Evolutionary conservation across 2,113 vertebrate genomes (phyloP).

Genomic region (Bungarus multicinctus): DNA sequence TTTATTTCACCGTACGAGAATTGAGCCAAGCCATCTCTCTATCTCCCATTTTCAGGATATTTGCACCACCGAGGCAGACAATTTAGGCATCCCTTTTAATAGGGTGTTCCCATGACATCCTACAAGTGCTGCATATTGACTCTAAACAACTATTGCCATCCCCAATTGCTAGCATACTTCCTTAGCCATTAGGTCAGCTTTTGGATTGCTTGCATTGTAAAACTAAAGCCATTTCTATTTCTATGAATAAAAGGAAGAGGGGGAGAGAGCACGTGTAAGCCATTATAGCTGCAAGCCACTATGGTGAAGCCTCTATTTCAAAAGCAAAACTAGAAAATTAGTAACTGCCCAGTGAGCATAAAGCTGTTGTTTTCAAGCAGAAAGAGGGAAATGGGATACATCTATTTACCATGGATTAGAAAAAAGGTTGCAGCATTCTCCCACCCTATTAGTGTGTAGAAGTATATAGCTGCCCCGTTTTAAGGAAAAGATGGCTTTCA

Average conservation of each 20-base stretch:
- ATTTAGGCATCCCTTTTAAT: background rate
- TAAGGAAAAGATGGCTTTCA: background rate
- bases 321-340: conserved; percentile 34
- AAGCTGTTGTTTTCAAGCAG: conserved; percentile 7
- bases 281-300: background rate
- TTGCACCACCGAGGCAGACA: background rate
- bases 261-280: background rate
- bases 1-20: background rate
- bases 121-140: background rate
- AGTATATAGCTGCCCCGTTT: background rate
- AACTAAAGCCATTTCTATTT: background rate
- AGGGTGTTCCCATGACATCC: background rate
- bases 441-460: background rate
- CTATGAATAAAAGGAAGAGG: background rate
- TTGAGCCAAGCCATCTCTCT: background rate
- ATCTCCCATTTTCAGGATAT: background rate
- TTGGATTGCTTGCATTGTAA: background rate
- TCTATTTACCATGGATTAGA: conserved; percentile 19
- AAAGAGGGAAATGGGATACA: conserved; percentile 27
- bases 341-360: conserved; percentile 11
- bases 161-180: background rate
- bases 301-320: background rate
- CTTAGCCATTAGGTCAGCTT: background rate
- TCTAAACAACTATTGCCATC: background rate
- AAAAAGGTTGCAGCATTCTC: background rate